These are phyloP conservation scores for Psittacula cyanocephala DNA, from an alignment of 2,113 vertebrate genomes.

Conservation along the genomic window DNA sequence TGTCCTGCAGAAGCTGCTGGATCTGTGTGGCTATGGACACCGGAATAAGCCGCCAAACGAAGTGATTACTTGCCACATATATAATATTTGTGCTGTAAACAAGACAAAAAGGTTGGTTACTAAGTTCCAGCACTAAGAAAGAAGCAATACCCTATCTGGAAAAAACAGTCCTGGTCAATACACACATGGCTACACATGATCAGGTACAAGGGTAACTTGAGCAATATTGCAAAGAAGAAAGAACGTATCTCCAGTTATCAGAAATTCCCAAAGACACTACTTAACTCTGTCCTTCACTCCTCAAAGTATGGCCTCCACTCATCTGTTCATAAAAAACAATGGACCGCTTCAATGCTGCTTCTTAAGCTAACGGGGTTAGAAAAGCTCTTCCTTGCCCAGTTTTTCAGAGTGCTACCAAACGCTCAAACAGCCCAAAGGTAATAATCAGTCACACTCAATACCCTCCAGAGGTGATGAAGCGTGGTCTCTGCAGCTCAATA, in stretches of 20 bases:
- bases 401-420: background rate
- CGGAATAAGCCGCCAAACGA: constrained; percentile 96
- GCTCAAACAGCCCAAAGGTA: background rate
- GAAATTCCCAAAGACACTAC: background rate
- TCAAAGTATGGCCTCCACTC: background rate
- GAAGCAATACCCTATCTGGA: background rate
- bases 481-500: constrained; percentile 93
- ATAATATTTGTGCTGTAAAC: constrained; percentile 88
- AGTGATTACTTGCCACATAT: constrained; percentile 98
- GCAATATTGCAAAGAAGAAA: background rate
- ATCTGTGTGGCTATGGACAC: constrained; percentile 97
- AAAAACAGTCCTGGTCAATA: background rate
- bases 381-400: background rate
- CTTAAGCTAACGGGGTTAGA: background rate
- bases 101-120: background rate
- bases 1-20: constrained; percentile 95
- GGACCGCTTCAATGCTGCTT: no score
- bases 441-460: background rate
- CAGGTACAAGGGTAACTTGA: background rate
- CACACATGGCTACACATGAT: background rate
- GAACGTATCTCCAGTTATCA: background rate
- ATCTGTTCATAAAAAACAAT: no score
- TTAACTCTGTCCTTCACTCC: background rate
- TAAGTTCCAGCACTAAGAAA: background rate
- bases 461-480: constrained; percentile 96